phyloP scores from a whole-genome alignment of 2,113 vertebrate species.

The Empidonax traillii region DNA sequence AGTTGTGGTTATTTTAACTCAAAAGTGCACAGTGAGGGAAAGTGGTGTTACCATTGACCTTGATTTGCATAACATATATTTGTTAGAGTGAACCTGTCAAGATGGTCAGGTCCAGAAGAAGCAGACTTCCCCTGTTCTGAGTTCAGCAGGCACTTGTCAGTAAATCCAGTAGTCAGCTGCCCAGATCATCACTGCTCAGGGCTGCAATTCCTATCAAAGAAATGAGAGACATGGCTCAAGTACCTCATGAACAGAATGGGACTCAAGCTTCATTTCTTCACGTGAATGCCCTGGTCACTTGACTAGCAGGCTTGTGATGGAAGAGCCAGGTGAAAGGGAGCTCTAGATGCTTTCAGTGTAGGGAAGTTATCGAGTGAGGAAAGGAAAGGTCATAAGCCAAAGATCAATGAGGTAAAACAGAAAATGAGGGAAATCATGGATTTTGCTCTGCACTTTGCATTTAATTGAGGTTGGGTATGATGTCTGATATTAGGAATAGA shows the following conservation, averaged over 20 bases:
- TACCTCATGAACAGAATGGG: neutral
- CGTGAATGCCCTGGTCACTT: neutral
- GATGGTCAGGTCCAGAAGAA: neutral
- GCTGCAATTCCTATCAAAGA: neutral
- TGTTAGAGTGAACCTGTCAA: neutral
- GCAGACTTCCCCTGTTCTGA: neutral
- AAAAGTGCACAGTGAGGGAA: neutral
- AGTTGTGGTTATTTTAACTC: neutral
- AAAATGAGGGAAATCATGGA: neutral
- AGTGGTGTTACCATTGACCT: neutral
- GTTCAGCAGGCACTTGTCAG: neutral
- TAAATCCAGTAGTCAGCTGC: neutral
- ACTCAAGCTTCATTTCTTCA: neutral
- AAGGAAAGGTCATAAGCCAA: neutral
- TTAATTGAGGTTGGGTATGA: neutral
- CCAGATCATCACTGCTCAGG: neutral
- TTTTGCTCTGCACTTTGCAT: neutral
- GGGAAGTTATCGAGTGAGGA: neutral
- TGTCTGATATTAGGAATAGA: rapidly evolving
- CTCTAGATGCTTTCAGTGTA: neutral
- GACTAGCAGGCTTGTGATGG: neutral
- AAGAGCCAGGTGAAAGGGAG: neutral
- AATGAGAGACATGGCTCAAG: neutral
- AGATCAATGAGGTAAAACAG: neutral
- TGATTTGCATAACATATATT: neutral